phyloP scores from a whole-genome alignment of 2,888 invertebrate genomes.

The Cantharis rustica region DNA sequence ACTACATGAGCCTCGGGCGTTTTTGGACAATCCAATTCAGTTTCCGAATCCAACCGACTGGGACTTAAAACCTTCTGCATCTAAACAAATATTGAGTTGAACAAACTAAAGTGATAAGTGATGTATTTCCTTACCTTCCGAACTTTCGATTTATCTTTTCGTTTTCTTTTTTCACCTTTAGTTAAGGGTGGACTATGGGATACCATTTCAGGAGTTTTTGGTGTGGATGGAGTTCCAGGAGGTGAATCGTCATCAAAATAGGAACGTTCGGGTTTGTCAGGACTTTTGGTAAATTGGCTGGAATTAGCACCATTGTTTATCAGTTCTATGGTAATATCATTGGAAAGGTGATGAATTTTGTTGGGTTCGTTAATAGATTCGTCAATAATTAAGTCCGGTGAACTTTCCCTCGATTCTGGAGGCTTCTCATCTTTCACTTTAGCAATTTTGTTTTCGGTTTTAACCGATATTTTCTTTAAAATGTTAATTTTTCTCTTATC shows the following conservation, averaged over 20 bases:
- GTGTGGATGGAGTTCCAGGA: slow-evolving; percentile 61
- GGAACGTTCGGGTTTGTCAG: slow-evolving; percentile 53
- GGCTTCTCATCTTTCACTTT: slow-evolving; percentile 51
- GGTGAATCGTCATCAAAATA: slow-evolving; percentile 60
- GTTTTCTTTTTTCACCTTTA: slow-evolving; percentile 63
- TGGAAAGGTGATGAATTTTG: slow-evolving; percentile 46
- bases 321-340: slow-evolving; percentile 65
- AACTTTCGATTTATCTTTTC: slow-evolving; percentile 57
- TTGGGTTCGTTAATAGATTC: slow-evolving; percentile 48
- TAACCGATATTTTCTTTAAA: slow-evolving; percentile 83
- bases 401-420: slow-evolving; percentile 52
- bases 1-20: slow-evolving; percentile 49
- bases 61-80: slow-evolving; percentile 40
- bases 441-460: slow-evolving; percentile 63
- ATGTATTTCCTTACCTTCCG: slow-evolving; percentile 39
- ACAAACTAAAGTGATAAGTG: not conserved
- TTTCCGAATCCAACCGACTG: slow-evolving; percentile 37
- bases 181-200: slow-evolving; percentile 62
- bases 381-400: slow-evolving; percentile 55
- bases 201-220: slow-evolving; percentile 63
- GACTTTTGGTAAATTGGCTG: slow-evolving; percentile 42
- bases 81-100: slow-evolving; percentile 8
- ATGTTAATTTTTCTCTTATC: slow-evolving; percentile 86
- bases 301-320: slow-evolving; percentile 43
- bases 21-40: slow-evolving; percentile 51